A percentile compares a stretch with the other conserved stretches of the same genome.
Conservation (phyloP, 1,140 invertebrate genomes). For the Rhyacophila brunnea region DNA sequence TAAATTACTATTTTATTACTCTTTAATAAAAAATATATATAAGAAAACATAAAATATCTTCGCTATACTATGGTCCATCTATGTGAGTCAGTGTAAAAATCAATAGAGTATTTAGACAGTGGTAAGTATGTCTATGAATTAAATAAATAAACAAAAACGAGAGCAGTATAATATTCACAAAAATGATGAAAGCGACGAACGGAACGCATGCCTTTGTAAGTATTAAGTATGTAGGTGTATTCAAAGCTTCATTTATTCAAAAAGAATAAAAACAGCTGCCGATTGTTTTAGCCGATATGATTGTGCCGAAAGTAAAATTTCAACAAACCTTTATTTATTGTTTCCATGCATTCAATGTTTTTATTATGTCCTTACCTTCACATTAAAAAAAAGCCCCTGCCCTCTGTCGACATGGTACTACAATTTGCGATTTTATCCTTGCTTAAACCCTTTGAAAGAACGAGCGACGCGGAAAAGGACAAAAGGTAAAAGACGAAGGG, state of each 20-base stretch:
- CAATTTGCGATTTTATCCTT: constrained; percentile 10
- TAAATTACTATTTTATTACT: no score
- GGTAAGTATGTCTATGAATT: no score
- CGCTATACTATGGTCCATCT: no score
- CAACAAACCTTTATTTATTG: neutral
- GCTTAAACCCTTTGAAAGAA: neutral
- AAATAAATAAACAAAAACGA: no score
- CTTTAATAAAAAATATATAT: no score
- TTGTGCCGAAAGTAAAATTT: neutral
- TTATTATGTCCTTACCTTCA: neutral
- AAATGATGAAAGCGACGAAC: no score
- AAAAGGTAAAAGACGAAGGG: neutral
- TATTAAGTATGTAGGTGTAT: no score
- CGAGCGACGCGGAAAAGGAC: neutral
- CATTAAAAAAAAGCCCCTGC: neutral
- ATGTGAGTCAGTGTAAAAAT: no score
- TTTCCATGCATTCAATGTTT: neutral
- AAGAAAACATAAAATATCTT: no score
- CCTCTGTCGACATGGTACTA: neutral
- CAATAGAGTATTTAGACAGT: no score
- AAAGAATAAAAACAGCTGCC: neutral
- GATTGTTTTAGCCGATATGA: constrained; percentile 2
- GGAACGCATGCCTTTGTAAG: no score
- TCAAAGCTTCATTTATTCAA: neutral
- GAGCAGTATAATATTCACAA: no score